phyloP scores from a whole-genome alignment of 2,113 vertebrate species.

The Noctilio leporinus region DNA sequence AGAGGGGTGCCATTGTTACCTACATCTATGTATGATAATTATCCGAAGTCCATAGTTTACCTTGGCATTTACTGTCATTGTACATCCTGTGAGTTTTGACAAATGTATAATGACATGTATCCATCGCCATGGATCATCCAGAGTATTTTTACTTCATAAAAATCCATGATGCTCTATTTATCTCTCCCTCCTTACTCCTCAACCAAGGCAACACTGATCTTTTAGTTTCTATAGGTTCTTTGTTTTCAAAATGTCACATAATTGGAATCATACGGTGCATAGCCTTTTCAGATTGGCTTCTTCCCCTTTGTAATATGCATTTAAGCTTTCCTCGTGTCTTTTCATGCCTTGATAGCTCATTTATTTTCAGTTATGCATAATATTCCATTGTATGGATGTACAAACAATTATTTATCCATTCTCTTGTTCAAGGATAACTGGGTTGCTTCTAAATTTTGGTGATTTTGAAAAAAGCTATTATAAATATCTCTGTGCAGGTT shows the following conservation, averaged over 20 bases:
- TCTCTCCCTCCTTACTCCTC: neutral
- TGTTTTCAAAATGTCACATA: neutral
- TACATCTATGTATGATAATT: neutral
- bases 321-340: no score
- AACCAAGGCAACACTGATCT: neutral
- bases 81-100: neutral
- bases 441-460: no score
- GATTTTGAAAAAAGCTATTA: no score
- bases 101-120: neutral
- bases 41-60: neutral
- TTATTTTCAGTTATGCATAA: no score
- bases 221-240: neutral
- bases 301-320: no score
- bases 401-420: no score
- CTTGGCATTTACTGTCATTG: neutral
- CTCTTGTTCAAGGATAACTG: no score
- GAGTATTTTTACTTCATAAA: neutral
- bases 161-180: neutral
- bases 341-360: no score
- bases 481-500: no score
- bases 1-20: neutral
- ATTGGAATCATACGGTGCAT: neutral
- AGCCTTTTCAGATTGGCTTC: neutral
- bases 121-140: no score
- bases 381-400: no score